A percentile compares a stretch with the other conserved stretches of the same genome.
Evolutionary conservation across 2,113 vertebrate genomes (phyloP).

Genomic region (Motacilla alba): DNA sequence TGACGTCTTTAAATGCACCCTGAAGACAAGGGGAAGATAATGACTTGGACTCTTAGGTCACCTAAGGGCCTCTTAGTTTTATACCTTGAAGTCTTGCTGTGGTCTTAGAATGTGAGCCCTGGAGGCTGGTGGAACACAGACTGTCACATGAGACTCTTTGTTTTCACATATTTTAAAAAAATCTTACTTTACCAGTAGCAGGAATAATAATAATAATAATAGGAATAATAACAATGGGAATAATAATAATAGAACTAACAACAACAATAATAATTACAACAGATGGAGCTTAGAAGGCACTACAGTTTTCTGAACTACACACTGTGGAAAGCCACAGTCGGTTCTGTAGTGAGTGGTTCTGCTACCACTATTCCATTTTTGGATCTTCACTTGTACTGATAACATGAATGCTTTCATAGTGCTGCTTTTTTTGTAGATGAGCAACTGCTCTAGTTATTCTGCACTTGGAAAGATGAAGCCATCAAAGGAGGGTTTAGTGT

Average conservation of each 20-base stretch:
- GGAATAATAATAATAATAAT: not conserved
- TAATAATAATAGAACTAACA: not conserved
- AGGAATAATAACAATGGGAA: not conserved
- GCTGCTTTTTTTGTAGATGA: not conserved
- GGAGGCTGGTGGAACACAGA: not conserved
- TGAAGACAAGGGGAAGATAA: not conserved
- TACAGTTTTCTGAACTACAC: not conserved
- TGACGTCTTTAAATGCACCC: not conserved
- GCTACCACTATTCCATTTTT: not conserved
- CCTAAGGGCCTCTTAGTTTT: not conserved
- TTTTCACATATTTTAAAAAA: not conserved
- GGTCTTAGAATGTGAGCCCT: not conserved
- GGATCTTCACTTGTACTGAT: not conserved
- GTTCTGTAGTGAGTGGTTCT: not conserved
- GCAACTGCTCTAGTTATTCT: not conserved
- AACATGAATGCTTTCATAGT: not conserved
- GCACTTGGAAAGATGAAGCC: not conserved
- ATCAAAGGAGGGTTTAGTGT: not conserved
- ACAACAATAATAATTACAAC: not conserved
- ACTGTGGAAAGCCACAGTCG: not conserved
- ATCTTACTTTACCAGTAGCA: not conserved
- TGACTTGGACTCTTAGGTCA: not conserved
- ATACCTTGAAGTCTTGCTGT: not conserved
- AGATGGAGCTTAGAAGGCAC: not conserved
- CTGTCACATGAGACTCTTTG: not conserved